A percentile compares a stretch with the other conserved stretches of the same genome.
These are phyloP conservation scores for Varanus komodoensis DNA, from an alignment of 2,113 vertebrate species.

Conservation along the genomic window DNA sequence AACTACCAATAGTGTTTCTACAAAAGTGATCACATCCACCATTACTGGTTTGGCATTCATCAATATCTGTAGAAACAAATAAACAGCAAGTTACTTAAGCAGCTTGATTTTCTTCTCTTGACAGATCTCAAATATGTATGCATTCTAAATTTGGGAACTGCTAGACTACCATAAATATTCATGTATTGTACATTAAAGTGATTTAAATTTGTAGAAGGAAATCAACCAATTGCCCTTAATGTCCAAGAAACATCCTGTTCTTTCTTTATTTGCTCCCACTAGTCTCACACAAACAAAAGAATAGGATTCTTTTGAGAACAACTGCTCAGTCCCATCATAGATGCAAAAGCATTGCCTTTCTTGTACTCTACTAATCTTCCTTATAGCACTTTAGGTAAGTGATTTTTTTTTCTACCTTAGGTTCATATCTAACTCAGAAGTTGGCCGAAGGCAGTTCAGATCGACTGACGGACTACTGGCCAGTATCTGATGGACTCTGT, in stretches of 20 bases:
- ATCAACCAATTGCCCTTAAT: conserved; percentile 16
- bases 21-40: conserved; percentile 97
- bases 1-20: conserved; percentile 97
- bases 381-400: neutral
- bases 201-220: conserved; percentile 51
- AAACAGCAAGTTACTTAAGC: conserved; percentile 50
- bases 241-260: neutral
- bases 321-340: neutral
- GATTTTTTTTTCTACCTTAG: neutral
- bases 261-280: neutral
- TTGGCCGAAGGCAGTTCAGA: neutral
- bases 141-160: neutral
- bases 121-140: conserved; percentile 38
- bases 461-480: too few species aligned
- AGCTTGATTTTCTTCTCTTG: conserved; percentile 24
- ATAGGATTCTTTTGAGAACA: neutral
- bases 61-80: conserved; percentile 86
- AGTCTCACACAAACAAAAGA: neutral
- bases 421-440: neutral
- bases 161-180: neutral
- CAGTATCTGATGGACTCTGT: neutral
- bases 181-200: conserved; percentile 12
- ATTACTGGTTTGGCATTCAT: conserved; percentile 91
- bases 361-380: too few species aligned
- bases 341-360: neutral